Conservation (phyloP, 2,888 invertebrate genomes). For the Aproaerema taeniolella region DNA sequence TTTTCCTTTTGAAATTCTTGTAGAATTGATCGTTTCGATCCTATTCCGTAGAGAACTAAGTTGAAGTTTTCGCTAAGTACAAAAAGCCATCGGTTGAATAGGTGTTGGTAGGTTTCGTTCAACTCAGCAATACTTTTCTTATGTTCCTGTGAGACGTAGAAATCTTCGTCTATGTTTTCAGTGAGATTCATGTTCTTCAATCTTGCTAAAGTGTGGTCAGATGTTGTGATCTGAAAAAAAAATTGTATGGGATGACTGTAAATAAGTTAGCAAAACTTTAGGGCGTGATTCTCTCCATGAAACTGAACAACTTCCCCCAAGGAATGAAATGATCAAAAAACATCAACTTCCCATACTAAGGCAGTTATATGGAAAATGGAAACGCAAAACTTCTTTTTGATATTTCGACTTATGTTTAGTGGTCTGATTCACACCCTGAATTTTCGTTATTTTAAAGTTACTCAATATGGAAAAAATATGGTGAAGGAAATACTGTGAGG, state of each 20-base stretch:
- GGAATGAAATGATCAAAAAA: background rate
- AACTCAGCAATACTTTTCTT: constrained; percentile 74
- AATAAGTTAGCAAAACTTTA: background rate
- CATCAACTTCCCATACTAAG: no score
- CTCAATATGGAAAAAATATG: no score
- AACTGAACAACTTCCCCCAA: no score
- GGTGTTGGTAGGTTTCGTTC: constrained; percentile 71
- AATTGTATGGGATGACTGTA: no score
- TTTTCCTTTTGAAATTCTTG: constrained; percentile 83
- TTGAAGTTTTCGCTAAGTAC: constrained; percentile 89
- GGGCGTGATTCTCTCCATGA: no score
- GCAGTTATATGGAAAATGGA: no score
- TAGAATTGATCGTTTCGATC: constrained; percentile 90
- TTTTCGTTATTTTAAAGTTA: no score
- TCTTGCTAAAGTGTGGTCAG: constrained; percentile 87
- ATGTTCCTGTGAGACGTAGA: constrained; percentile 80
- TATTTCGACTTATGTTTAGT: no score
- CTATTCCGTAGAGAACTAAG: constrained; percentile 91
- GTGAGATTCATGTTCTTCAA: constrained; percentile 85
- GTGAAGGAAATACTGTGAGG: no score
- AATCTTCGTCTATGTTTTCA: constrained; percentile 61
- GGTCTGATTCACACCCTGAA: no score
- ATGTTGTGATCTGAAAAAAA: constrained; percentile 78
- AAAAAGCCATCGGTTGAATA: constrained; percentile 85
- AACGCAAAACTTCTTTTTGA: no score